Evolutionary conservation across 2,797 vertebrate genomes (phyloP).

Genomic region (Danionella dracula): DNA sequence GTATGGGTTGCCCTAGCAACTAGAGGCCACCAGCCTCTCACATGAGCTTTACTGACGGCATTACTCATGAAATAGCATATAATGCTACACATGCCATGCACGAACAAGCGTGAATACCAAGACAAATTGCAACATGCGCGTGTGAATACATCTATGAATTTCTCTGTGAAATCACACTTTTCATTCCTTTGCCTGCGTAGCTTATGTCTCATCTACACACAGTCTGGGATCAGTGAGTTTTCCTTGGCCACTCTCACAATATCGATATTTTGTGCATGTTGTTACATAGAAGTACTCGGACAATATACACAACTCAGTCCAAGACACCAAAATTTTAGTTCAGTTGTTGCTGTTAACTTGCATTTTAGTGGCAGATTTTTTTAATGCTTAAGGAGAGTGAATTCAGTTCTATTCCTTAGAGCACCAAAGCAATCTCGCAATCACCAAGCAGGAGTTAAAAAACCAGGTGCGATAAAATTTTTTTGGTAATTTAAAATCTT

Average conservation of each 20-base stretch:
- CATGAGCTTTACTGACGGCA: background rate
- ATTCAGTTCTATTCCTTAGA: too few species aligned
- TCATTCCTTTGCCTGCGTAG: background rate
- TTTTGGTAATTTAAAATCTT: too few species aligned
- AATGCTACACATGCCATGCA: constrained; percentile 20
- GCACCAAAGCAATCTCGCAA: too few species aligned
- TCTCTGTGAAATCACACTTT: background rate
- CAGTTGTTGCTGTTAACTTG: too few species aligned
- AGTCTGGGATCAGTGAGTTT: constrained; percentile 8
- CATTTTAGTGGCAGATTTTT: too few species aligned
- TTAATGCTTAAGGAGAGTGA: too few species aligned
- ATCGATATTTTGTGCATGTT: background rate
- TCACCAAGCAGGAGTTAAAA: too few species aligned
- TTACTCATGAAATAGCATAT: constrained; percentile 9
- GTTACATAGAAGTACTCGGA: constrained; percentile 4
- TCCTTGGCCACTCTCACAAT: background rate
- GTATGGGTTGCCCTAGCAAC: constrained; percentile 49
- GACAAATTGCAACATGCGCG: background rate
- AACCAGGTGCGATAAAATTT: too few species aligned
- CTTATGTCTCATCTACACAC: background rate
- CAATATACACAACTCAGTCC: constrained; percentile 30
- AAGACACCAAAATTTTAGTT: too few species aligned
- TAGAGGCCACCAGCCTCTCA: constrained; percentile 26
- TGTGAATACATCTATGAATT: constrained; percentile 4
- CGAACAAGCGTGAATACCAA: constrained; percentile 12